Percentiles rank a stretch among this genome's conserved stretches.
phyloP scores from a whole-genome alignment of 2,797 vertebrate species.

The Sebastolobus alascanus region DNA sequence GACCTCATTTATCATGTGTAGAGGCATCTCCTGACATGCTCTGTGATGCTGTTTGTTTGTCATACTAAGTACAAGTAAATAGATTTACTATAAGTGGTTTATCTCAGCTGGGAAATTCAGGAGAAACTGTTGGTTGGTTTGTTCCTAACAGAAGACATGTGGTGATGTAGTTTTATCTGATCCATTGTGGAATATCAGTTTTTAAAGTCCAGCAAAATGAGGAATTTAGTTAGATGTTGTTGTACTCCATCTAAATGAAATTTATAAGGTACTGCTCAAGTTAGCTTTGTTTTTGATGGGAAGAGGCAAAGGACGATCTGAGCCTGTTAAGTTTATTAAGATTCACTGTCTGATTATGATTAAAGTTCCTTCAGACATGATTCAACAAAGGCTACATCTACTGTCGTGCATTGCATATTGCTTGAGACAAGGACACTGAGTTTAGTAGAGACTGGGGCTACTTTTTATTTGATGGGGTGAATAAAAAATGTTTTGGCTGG shows the following conservation, averaged over 20 bases:
- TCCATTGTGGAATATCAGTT: neutral
- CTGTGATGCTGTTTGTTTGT: constrained; percentile 2
- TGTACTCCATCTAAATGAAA: neutral
- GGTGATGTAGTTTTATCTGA: neutral
- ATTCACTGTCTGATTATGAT: neutral
- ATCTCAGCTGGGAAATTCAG: neutral
- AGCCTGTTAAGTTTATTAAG: neutral
- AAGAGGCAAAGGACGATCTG: neutral
- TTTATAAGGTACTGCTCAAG: neutral
- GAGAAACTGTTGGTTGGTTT: neutral
- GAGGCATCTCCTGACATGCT: neutral
- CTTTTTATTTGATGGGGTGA: neutral
- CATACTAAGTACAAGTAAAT: neutral
- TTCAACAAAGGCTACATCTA: neutral
- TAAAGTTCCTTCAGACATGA: neutral
- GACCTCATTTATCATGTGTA: constrained; percentile 26
- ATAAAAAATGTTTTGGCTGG: neutral
- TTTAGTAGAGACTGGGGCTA: neutral
- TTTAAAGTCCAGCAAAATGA: neutral
- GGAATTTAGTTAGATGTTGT: neutral
- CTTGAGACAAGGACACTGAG: neutral
- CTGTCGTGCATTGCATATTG: neutral
- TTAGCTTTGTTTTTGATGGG: neutral
- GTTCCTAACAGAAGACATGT: neutral
- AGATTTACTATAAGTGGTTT: neutral